Evolutionary conservation across 2,888 invertebrate genomes (phyloP), one percentile per base, ranked within the genome.

Genomic region (Archips crataeganus): DNA sequence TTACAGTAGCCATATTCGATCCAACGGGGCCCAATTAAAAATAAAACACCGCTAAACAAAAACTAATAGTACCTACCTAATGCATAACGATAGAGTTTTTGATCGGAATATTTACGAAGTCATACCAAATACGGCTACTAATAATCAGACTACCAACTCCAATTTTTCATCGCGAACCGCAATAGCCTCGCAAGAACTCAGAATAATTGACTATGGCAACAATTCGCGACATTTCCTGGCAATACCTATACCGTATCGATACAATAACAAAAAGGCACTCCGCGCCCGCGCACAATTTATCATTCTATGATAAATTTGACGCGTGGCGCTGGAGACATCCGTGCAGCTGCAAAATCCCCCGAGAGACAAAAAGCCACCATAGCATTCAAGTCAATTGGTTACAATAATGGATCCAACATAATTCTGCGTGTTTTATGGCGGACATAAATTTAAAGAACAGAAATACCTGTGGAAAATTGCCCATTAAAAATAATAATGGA

Each of bases 321-420:
- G 82, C 84, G 86, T 84, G 87, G 86, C 79, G 75, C 84, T 81
- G 83, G 49, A 10, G 23, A 57, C 87, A 87, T 89, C 86, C 87
- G 85, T 78, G 81, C 91, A 90, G 90, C 85, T 89, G 81, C 78
- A 79, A 79, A 79, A 77, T 77, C 77, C 73, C 45, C 15, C 79
- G 83, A 85, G 71, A 81, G 59, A 80, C 82, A 79, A 79, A 84
- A 81, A 64, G 65, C 79, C 84, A 86, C 80, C 83, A 82, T 82
- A 80, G 91, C 88, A 91, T 91, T 92, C 87, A 92, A 92, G 88
- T 90, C 91, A 92, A 92, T 90, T 82, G 85, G 84, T 84, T 85
- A 88, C 85, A 88, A 87, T 89, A 89, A 89, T 88, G 57, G 87
- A 85, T 84, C 76, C 76, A 76, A 84, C 87, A 85, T 86, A 84